Base-by-base conservation (phyloP, 2,113 vertebrate species). In the Otus sunia region DNA sequence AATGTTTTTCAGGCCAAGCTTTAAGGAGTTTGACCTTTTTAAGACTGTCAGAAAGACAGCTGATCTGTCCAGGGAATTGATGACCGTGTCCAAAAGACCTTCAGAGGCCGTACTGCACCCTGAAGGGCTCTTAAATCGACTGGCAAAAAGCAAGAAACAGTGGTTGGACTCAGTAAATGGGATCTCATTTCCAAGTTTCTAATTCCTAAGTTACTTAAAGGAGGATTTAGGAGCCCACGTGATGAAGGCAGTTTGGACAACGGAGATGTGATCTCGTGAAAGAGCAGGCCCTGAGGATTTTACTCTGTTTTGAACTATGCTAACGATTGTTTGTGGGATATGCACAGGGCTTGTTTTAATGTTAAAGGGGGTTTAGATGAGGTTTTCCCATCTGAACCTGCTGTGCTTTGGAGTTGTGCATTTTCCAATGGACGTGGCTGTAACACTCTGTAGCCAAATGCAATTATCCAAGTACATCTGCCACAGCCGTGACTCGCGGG, bases 181-280 rank as follows among this genome's bases (percentile, higher is more conserved):
- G 88, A 58, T 90, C 53, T 86, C 34, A 23, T 94, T 92, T 97
- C 94, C 86, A 96, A 94, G 76, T 77, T 95, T 95, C 86, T 97
- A 91, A 94, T 96, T 92, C 77, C 63, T 52, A 20, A 77, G 86
- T 96, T 91, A 74, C 79, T 96, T 94, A 87, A 59, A 95, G 52
- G 53, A 89, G 95, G 91, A 96, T 96, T 96, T 94, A 66, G 72
- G 49, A 86, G 74, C 81, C 90, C 90, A 92, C 2, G 43, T 93
- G 90, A 93, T 92, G 87, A 87, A 76, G 90, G 74, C 83, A 89
- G 36, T 87, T 96, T 93, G 92, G 86, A 76, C 88, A 95, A 47
- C 11, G 1, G 53, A 43, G 66, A 85, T 68, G 77, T 90, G 92
- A 90, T 86, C 77, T 92, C 67, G 52, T 64, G 12, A 76, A 92